Conservation (phyloP, 2,113 vertebrate genomes). For the Origma solitaria region DNA sequence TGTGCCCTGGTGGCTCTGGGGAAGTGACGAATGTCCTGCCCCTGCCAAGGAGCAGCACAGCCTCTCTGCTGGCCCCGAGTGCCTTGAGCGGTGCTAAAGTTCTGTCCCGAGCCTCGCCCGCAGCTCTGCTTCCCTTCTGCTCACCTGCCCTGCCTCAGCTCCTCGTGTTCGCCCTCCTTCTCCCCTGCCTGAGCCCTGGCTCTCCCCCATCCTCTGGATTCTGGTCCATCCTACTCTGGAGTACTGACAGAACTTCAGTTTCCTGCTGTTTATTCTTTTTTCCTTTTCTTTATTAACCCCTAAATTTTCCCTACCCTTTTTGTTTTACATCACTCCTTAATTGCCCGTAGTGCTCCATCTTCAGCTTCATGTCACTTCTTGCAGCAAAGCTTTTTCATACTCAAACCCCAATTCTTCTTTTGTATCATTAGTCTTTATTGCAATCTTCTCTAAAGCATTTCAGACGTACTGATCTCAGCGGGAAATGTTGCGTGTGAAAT, state of each 20-base stretch:
- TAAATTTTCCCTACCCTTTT: not conserved
- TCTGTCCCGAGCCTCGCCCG: not conserved
- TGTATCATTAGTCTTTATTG: not conserved
- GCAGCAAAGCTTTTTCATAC: not conserved
- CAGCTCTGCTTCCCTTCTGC: too few relatives aligned
- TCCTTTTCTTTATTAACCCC: not conserved
- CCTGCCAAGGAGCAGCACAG: not conserved
- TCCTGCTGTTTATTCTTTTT: not conserved
- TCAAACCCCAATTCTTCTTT: not conserved
- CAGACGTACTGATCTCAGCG: not conserved
- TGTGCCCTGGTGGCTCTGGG: not conserved
- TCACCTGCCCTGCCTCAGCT: not conserved
- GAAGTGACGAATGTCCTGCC: not conserved
- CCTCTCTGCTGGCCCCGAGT: not conserved
- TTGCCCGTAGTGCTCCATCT: accelerated
- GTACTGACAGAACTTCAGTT: not conserved
- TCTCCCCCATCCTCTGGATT: not conserved
- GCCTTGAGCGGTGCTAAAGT: not conserved
- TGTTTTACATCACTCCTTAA: not conserved
- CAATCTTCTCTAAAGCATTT: not conserved
- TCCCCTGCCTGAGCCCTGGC: not conserved
- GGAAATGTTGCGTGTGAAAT: not conserved
- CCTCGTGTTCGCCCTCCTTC: not conserved
- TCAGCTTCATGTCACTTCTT: not conserved
- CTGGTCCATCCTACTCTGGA: not conserved